phyloP scores from a whole-genome alignment of 2,113 vertebrate species.

The Daubentonia madagascariensis region DNA sequence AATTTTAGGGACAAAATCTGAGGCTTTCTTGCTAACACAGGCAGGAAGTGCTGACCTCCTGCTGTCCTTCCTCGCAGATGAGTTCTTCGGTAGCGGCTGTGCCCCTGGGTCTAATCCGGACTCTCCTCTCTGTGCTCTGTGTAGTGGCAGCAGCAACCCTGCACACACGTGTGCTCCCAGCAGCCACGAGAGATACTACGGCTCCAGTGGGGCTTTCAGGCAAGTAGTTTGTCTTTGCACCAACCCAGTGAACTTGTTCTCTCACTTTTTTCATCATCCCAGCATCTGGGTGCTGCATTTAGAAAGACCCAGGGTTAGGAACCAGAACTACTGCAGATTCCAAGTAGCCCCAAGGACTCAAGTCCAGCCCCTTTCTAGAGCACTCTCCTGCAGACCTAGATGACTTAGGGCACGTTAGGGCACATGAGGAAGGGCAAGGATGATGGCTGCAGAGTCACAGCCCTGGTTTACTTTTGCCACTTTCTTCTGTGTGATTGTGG shows the following conservation, averaged over 20 bases:
- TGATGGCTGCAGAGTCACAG: neutral
- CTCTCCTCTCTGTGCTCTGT: conserved; percentile 88
- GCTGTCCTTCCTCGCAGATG: conserved; percentile 60
- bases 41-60: neutral
- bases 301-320: neutral
- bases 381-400: neutral
- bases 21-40: neutral
- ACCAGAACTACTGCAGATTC: neutral
- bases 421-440: neutral
- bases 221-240: conserved; percentile 54
- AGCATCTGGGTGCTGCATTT: neutral
- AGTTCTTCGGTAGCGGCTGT: conserved; percentile 89
- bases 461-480: neutral
- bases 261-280: neutral
- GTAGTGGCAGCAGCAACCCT: conserved; percentile 74
- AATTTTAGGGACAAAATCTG: neutral
- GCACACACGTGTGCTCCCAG: conserved; percentile 83
- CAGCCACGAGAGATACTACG: conserved; percentile 86
- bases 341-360: neutral
- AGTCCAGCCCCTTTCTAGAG: neutral
- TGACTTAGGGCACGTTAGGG: neutral
- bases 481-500: neutral
- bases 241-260: neutral
- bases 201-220: conserved; percentile 91
- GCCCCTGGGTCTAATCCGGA: conserved; percentile 85